Conservation (phyloP, 1,140 invertebrate genomes). For the Ladona fulva region DNA sequence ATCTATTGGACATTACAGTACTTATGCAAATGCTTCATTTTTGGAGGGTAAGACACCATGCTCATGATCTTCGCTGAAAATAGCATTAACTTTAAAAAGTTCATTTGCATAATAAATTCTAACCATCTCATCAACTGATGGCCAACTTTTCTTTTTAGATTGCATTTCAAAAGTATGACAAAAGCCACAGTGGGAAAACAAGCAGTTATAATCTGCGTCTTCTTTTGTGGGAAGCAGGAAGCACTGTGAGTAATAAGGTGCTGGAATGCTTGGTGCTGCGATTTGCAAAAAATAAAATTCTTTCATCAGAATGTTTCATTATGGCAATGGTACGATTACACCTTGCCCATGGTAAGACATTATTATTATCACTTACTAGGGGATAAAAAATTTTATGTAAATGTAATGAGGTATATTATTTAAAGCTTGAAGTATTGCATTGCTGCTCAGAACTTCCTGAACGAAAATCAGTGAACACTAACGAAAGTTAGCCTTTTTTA, state of each 20-base stretch:
- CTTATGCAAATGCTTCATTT: conserved; percentile 55
- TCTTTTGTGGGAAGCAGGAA: conserved; percentile 57
- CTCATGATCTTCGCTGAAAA: background rate
- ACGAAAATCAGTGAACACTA: too few relatives aligned
- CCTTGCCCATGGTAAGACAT: conserved; percentile 54
- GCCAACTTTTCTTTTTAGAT: conserved; percentile 34
- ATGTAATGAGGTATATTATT: too few relatives aligned
- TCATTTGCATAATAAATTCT: background rate
- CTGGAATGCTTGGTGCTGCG: conserved; percentile 59
- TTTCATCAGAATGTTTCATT: conserved; percentile 54
- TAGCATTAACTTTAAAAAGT: background rate
- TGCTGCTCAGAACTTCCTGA: too few relatives aligned
- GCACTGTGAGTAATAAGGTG: conserved; percentile 63
- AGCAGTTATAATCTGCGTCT: conserved; percentile 54
- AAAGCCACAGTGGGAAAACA: conserved; percentile 45
- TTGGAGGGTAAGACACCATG: conserved; percentile 46
- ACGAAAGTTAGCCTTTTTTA: too few relatives aligned
- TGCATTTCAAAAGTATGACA: conserved; percentile 52
- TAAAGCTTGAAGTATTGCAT: too few relatives aligned
- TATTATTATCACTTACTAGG: background rate
- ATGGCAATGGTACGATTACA: conserved; percentile 60
- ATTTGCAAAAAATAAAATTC: conserved; percentile 50
- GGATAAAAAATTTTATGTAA: too few relatives aligned
- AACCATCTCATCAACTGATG: background rate
- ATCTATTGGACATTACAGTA: conserved; percentile 46